Conservation (phyloP, 2,113 vertebrate genomes). For the Myrmecobius fasciatus region DNA sequence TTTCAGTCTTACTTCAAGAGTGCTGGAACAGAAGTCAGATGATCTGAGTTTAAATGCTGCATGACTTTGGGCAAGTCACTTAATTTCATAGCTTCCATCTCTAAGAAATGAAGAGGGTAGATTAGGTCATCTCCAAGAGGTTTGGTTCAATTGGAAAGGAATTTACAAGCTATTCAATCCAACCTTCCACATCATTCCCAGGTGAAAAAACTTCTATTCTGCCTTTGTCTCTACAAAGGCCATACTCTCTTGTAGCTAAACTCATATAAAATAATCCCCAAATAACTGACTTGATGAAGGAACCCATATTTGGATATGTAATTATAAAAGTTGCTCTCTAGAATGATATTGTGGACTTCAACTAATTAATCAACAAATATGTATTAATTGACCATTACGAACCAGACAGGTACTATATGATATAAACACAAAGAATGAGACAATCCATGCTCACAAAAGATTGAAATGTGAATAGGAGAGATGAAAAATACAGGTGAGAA, state of each 20-base stretch:
- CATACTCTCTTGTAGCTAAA: background rate
- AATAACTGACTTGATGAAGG: background rate
- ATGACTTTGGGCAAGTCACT: background rate
- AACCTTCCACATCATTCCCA: background rate
- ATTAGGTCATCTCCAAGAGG: background rate
- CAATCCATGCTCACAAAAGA: background rate
- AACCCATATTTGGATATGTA: background rate
- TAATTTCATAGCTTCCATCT: background rate
- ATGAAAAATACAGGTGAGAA: background rate
- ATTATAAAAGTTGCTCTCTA: background rate
- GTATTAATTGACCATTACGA: background rate
- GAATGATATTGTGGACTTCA: background rate
- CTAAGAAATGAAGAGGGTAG: background rate
- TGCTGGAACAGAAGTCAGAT: background rate
- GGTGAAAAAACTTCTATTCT: background rate
- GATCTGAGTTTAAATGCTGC: background rate
- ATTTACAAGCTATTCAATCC: background rate
- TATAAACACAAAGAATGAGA: background rate
- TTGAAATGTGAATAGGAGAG: background rate
- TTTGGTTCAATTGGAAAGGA: background rate
- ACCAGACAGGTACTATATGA: background rate
- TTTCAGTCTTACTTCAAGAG: background rate
- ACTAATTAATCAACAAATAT: background rate
- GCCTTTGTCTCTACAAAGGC: background rate
- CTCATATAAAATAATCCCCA: background rate